Evolutionary conservation across 2,888 invertebrate species (phyloP), one percentile per base, ranked within the genome.

Genomic region (Hypomecis punctinalis): DNA sequence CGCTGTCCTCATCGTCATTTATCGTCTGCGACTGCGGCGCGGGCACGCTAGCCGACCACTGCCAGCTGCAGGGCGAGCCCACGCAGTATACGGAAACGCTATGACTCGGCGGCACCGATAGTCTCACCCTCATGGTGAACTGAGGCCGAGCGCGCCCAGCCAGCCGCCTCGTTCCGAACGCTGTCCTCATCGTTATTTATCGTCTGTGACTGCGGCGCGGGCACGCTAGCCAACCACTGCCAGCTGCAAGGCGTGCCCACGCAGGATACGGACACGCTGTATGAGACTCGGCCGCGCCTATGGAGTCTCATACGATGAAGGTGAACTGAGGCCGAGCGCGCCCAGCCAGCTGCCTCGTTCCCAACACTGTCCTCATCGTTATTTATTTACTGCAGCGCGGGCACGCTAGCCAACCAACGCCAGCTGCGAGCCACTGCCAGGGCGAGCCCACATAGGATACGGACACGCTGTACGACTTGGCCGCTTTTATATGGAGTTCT

Each of bases 401-500:
- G 99, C 77, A 99, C 99, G 69, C 94, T 99, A 86, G 98, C 98
- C 75, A 98, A 98, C 94, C 98, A 98, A 91, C 99, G 99, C 93
- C 98, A 98, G 93, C 94, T 99, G 81, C n/a, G n/a, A n/a, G n/a
- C n/a, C n/a, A n/a, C n/a, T n/a, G n/a, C n/a, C 99, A 99, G 91
- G 99, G 99, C 72, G 99, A 99, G 91, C 99, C 99, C 48, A 99
- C 98, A 52, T 99, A 99, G 93, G 99, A 99, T 92, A 99, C 99
- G 62, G 99, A 99, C 94, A 99, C 99, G 61, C 95, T 99, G 76
- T 99, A 99, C 91, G 99, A 99, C 94, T 99, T 99, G 70, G 99
- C 99, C 71, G 98, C 98, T 73, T 99, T 99, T 72, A 99, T 99
- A 99, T 99, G 96, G 99, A 99, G 95, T 99, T 99, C 77, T 99